Base-by-base conservation (phyloP, 2,888 invertebrate species). In the Protonemura montana region DNA sequence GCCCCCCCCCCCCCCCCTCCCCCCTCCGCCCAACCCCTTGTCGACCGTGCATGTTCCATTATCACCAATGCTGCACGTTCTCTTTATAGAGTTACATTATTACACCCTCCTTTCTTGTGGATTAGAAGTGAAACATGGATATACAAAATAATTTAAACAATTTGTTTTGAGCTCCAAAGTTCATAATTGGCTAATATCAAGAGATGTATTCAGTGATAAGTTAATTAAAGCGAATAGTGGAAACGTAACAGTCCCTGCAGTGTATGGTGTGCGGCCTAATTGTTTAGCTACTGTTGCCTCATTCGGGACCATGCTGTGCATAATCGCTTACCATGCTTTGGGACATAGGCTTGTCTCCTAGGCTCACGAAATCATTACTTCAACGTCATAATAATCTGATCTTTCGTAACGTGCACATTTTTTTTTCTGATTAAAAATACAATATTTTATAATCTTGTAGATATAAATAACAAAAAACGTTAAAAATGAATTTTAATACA, bases 131-230 rank as follows among this genome's bases (percentile, higher is more conserved):
- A 35, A 35, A 35, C 35, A 59, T 21, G 59, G 59, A 59, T 59
- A 59, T 59, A 59, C 59, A 59, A 59, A 41, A 27, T 27, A 78
- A 78, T 78, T 78, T 78, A 78, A 78, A 78, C 78, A 78, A 26
- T 78, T 78, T 78, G 78, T 78, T 78, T 78, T 27, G 28, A 78
- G 26, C 78, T 28, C 78, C 78, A 26, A 28, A 78, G 78, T 78
- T 78, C 26, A 78, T 78, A 78, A 78, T 78, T 27, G 78, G 27
- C 28, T 78, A 78, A 78, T 78, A 27, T 28, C 78, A 78, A 28
- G 26, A 78, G 78, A 78, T 78, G 28, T 78, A 78, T 78, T 78
- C 78, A 78, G 78, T 26, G 78, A 78, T 78, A 25, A 78, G 78
- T 78, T 78, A 78, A 78, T 78, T 78, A 78, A 26, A 78, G 27